Percentiles rank a stretch among this genome's conserved stretches.
These are phyloP conservation scores for Volucella zonaria DNA, from an alignment of 2,888 invertebrate species.

Conservation along the genomic window DNA sequence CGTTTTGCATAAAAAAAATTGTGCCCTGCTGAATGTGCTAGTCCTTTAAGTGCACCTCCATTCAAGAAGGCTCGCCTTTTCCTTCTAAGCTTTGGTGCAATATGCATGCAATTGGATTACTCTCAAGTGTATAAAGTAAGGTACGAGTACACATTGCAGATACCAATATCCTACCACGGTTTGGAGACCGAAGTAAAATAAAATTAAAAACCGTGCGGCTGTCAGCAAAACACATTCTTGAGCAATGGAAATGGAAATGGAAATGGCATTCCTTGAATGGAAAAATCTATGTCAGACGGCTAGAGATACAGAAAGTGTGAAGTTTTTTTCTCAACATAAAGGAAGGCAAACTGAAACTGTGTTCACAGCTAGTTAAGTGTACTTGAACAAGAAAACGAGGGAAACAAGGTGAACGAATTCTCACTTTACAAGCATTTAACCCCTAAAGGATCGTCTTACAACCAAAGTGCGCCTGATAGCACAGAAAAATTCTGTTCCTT, in stretches of 20 bases:
- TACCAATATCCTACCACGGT: constrained; percentile 9
- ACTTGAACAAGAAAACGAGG: constrained; percentile 1
- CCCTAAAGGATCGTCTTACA: not conserved
- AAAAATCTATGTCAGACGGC: constrained; percentile 23
- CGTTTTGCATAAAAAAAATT: constrained; percentile 21
- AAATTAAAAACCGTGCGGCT: not conserved
- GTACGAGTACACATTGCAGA: constrained; percentile 39
- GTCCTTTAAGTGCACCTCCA: constrained; percentile 1
- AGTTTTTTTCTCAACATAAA: not conserved
- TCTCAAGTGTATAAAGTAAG: constrained; percentile 41
- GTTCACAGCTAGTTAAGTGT: constrained; percentile 3
- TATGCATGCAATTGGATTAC: constrained; percentile 30
- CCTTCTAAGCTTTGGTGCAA: constrained; percentile 7
- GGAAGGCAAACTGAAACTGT: constrained; percentile 11
- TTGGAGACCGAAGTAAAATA: not conserved
- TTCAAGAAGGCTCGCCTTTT: not conserved
- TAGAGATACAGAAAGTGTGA: constrained; percentile 23
- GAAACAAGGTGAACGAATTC: constrained; percentile 14
- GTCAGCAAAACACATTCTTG: constrained; percentile 8
- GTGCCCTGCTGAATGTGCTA: constrained; percentile 22
- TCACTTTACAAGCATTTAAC: constrained; percentile 4
- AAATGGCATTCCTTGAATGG: not conserved
- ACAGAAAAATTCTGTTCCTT: not conserved
- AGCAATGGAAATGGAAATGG: not conserved
- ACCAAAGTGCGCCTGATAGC: not conserved